Evolutionary conservation across 2,113 vertebrate genomes (phyloP).

Genomic region (Istiophorus platypterus): DNA sequence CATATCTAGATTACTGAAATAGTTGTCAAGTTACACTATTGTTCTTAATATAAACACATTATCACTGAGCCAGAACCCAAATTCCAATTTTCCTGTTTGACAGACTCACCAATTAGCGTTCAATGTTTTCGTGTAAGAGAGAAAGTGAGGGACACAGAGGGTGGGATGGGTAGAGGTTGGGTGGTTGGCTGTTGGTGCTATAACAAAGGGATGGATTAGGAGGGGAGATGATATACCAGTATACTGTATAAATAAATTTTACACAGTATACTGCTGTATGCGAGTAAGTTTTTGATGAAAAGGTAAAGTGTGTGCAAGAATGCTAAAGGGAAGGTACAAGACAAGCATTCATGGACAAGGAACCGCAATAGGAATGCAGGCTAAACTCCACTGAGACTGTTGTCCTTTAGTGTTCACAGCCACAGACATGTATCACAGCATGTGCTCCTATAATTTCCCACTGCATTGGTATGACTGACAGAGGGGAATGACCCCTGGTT

Average conservation of each 20-base stretch:
- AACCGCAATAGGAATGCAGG: conserved; percentile 32
- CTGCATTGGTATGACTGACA: conserved; percentile 43
- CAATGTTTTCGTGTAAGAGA: background rate
- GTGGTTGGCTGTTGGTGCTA: no score
- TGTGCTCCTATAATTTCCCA: conserved; percentile 19
- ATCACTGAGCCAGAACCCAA: background rate
- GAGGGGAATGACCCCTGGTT: conserved; percentile 38
- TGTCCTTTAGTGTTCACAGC: background rate
- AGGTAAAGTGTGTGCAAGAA: no score
- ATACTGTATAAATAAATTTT: no score
- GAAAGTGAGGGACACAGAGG: background rate
- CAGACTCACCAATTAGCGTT: conserved; percentile 44
- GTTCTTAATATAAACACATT: conserved; percentile 36
- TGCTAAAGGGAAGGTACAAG: background rate
- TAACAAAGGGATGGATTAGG: conserved; percentile 9
- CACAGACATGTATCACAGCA: conserved; percentile 4
- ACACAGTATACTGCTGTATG: no score
- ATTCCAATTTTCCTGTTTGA: conserved; percentile 19
- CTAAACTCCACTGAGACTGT: conserved; percentile 18
- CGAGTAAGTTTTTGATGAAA: no score
- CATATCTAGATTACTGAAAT: conserved; percentile 26
- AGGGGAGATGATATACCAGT: background rate
- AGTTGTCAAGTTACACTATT: conserved; percentile 52
- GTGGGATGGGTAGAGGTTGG: background rate
- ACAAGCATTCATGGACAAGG: conserved; percentile 17